Percentiles rank a stretch among this genome's conserved stretches.
These are phyloP conservation scores for Steatocranus sp. DNA, from an alignment of 2,797 vertebrate genomes.

Conservation along the genomic window DNA sequence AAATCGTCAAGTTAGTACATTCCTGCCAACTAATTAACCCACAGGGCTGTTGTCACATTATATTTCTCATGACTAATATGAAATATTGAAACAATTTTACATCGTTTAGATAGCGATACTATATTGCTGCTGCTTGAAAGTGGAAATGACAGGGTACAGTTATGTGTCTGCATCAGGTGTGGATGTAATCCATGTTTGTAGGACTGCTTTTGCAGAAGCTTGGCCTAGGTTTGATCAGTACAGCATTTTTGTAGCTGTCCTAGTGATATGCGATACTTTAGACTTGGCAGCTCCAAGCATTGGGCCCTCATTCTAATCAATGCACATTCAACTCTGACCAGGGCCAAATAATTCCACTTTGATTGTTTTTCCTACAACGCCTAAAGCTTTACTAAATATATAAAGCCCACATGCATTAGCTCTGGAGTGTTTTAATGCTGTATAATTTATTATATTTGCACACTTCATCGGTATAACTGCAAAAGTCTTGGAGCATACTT, in stretches of 20 bases:
- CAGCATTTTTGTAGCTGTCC: conserved; percentile 32
- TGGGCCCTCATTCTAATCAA: conserved; percentile 20
- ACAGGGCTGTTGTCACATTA: not conserved
- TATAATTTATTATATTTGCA: not conserved
- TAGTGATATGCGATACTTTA: conserved; percentile 12
- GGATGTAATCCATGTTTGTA: not conserved
- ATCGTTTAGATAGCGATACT: not conserved
- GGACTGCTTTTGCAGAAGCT: not conserved
- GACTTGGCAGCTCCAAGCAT: conserved; percentile 10
- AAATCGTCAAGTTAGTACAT: conserved; percentile 88
- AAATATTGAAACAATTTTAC: not conserved
- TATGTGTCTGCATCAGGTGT: not conserved
- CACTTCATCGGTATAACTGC: not conserved
- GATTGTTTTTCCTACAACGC: not conserved
- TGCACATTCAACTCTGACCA: not conserved
- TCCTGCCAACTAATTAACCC: not conserved
- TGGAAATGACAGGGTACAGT: not conserved
- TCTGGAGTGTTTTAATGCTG: not conserved
- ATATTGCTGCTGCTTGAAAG: not conserved
- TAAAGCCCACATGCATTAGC: not conserved
- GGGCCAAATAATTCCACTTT: not conserved
- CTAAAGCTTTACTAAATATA: not conserved
- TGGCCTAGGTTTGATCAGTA: conserved; percentile 13
- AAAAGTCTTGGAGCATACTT: not conserved
- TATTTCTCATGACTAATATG: not conserved